Evolutionary conservation across 2,888 invertebrate species (phyloP), one percentile per base, ranked within the genome.

Genomic region (Syrphus vitripennis): DNA sequence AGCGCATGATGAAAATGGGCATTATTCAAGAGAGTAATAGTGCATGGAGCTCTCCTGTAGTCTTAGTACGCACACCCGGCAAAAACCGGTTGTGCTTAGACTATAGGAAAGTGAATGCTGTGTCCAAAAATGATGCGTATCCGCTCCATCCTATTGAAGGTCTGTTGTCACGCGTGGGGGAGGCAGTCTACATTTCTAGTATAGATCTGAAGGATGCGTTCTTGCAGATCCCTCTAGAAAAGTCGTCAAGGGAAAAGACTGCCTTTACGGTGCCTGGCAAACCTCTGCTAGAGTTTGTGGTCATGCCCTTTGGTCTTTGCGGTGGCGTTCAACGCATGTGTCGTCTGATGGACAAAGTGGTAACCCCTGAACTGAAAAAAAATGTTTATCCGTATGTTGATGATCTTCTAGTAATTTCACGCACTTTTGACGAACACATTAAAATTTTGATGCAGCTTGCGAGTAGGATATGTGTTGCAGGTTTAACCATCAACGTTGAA

Each of bases 401-500:
- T 14, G 83, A 88, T 48, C 50, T 87, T 0, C 14, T 87, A 7
- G 19, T 83, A 1, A 63, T 83, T 6, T 83, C 83, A 1, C 40
- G 72, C 14, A 75, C 42, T 4, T 83, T 83, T 50, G 59, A 77
- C 0, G 53, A 29, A 31, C 65, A 74, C 26, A 6, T 83, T 6
- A 7, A 26, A 55, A 55, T 55, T 9, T n/a, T 53, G 1, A 9
- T n/a, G n/a, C n/a, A n/a, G n/a, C n/a, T n/a, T n/a, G n/a, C n/a
- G n/a, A n/a, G n/a, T 10, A 19, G 10, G 10, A 5, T 48, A 19
- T 14, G 19, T 12, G 24, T n/a, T 4, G 53, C 53, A 61, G 1
- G 77, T 71, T 1, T 26, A 10, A 55, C 55, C 5, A 16, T 40
- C n/a, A 40, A 40, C 4, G 40, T 40, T 2, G 40, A 40, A 40